These are phyloP conservation scores for Alca torda DNA, from an alignment of 2,797 vertebrate genomes.

Conservation along the genomic window DNA sequence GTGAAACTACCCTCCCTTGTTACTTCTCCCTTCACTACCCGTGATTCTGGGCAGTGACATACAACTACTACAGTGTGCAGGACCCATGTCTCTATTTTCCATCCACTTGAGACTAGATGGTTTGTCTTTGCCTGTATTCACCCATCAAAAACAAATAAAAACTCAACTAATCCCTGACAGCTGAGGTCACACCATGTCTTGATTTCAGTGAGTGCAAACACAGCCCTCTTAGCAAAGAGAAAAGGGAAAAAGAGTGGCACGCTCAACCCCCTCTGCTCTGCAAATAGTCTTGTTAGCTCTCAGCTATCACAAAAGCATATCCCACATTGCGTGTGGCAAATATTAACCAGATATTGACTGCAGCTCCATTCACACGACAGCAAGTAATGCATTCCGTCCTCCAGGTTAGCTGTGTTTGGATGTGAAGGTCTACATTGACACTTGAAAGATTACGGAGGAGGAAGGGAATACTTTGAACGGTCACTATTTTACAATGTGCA, in stretches of 20 bases:
- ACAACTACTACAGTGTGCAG: neutral
- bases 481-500: neutral
- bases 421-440: slow-evolving; percentile 21
- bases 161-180: slow-evolving; percentile 20
- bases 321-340: slow-evolving; percentile 31
- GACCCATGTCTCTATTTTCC: slow-evolving; percentile 6
- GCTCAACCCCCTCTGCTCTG: slow-evolving; percentile 31
- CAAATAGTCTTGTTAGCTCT: slow-evolving; percentile 61
- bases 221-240: neutral
- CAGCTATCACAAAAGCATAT: slow-evolving; percentile 20
- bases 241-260: neutral
- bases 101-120: slow-evolving; percentile 16
- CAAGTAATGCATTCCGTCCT: neutral
- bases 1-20: neutral
- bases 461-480: neutral
- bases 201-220: slow-evolving; percentile 27
- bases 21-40: neutral
- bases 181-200: slow-evolving; percentile 37
- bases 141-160: slow-evolving; percentile 43
- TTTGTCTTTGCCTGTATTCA: slow-evolving; percentile 50
- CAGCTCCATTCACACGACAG: slow-evolving; percentile 13
- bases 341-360: slow-evolving; percentile 67
- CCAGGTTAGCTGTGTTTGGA: neutral
- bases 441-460: slow-evolving; percentile 22
- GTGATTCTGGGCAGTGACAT: neutral